Base-by-base conservation (phyloP, 2,888 invertebrate species). In the Petrolisthes manimaculis region DNA sequence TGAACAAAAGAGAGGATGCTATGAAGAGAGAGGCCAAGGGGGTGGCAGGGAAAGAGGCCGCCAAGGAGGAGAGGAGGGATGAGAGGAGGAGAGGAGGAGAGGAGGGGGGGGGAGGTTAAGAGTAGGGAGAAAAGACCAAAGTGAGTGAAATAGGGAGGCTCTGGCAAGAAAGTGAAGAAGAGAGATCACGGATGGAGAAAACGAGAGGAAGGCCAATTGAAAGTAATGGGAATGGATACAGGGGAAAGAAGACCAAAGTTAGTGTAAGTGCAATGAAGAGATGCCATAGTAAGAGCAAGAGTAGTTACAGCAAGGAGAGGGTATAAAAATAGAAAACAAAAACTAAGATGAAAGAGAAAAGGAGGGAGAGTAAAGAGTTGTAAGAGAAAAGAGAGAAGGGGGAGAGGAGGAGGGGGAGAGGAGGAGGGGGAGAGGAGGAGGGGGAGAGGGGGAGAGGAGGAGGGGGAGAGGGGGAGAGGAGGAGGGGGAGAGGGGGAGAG, bases 401-500 rank as follows among this genome's bases (percentile, higher is more conserved):
- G 71, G 71, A 3, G 4, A 3, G 21, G 14, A n/a, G 1, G 21
- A 37, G 21, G 77, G 37, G 18, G 12, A 5, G 5, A 37, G 37
- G 24, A 51, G 5, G 77, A 37, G 14, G 51, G 9, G 12, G 37
- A 5, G 53, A 53, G 37, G 24, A 37, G 77, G 2, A 51, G 37
- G 77, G 3, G 77, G 53, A 5, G n/a, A 4, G 53, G 51, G 21
- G 3, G 71, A 18, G n/a, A n/a, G 8, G n/a, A 61, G 61, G 8
- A 61, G 6, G 51, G 67, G 51, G 21, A 37, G 54, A 51, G 21
- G 71, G 54, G 18, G 82, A 53, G 51, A 37, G 69, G 67, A 37
- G 24, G 37, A 82, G 54, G 71, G 71, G 69, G 14, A 54, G 81
- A 67, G 67, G 21, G 51, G 82, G 51, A 67, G 61, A 12, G 81